A percentile compares a stretch with the other conserved stretches of the same genome.
phyloP scores from a whole-genome alignment of 2,888 invertebrate species.

The Eudasyphora cyanicolor region DNA sequence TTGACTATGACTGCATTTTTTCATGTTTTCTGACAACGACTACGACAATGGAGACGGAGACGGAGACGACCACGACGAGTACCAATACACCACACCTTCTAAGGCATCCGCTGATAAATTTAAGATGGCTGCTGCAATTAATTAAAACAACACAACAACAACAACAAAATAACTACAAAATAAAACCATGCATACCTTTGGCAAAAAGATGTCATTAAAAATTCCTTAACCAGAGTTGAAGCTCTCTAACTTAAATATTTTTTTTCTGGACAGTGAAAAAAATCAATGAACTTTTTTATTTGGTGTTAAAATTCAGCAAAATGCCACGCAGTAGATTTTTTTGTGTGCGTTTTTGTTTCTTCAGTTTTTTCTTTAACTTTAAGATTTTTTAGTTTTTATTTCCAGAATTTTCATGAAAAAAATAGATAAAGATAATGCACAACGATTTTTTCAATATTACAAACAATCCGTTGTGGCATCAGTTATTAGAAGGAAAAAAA shows the following conservation, averaged over 20 bases:
- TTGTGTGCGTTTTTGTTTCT: background rate
- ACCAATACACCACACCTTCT: conserved; percentile 60
- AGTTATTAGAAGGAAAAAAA: conserved; percentile 9
- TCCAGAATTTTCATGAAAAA: background rate
- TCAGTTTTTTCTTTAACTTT: background rate
- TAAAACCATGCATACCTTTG: conserved; percentile 31
- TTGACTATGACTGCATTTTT: conserved; percentile 39
- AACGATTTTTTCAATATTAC: conserved; percentile 37
- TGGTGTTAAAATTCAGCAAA: background rate
- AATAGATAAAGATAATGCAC: background rate
- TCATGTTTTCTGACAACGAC: conserved; percentile 13
- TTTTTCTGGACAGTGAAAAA: conserved; percentile 6
- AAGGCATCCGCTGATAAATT: conserved; percentile 47
- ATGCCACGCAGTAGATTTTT: conserved; percentile 58
- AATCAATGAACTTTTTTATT: background rate
- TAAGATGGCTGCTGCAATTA: conserved; percentile 56
- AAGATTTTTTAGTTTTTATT: background rate
- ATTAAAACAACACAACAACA: too few relatives aligned
- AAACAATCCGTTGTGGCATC: conserved; percentile 15
- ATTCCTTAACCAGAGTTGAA: conserved; percentile 38
- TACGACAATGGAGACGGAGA: conserved; percentile 33
- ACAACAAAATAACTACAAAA: too few relatives aligned
- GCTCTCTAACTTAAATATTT: background rate
- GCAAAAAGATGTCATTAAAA: conserved; percentile 38
- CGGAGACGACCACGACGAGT: background rate